Percentiles rank a stretch among this genome's conserved stretches.
phyloP scores from a whole-genome alignment of 2,797 vertebrate species.

The Fistularia commersonii region DNA sequence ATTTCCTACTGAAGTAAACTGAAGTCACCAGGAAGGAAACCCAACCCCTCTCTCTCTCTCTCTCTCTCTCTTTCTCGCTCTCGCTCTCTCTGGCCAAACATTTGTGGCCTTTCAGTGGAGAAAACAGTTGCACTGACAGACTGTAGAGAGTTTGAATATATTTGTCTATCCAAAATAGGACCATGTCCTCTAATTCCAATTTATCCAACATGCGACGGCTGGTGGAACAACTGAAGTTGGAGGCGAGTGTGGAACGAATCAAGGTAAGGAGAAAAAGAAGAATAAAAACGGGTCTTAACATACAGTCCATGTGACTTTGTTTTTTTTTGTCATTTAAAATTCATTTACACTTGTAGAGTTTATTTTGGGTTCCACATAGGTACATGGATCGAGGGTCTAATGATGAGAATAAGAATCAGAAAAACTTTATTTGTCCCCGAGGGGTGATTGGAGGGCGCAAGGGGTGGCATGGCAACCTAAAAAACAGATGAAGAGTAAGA shows the following conservation, averaged over 20 bases:
- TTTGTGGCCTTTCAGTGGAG: slow-evolving; percentile 35
- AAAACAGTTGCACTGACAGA: slow-evolving; percentile 22
- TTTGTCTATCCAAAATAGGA: slow-evolving; percentile 15
- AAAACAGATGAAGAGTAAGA: no score
- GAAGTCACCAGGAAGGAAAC: slow-evolving; percentile 51
- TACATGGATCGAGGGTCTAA: no score
- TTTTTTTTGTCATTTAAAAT: not conserved
- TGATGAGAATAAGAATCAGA: no score
- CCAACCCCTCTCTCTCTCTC: slow-evolving; percentile 14
- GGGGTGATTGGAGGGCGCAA: no score
- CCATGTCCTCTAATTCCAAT: slow-evolving; percentile 85
- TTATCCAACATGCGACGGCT: slow-evolving; percentile 81
- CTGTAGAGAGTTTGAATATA: slow-evolving; percentile 6
- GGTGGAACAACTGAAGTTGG: slow-evolving; percentile 88
- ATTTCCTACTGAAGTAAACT: slow-evolving; percentile 13
- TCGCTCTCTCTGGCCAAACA: slow-evolving; percentile 12
- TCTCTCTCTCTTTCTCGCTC: slow-evolving; percentile 15
- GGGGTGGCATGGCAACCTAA: no score
- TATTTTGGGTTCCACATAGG: no score
- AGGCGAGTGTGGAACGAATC: slow-evolving; percentile 88
- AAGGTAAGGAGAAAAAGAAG: slow-evolving; percentile 74
- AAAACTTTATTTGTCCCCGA: no score
- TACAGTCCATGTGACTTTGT: not conserved
- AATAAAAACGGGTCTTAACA: not conserved
- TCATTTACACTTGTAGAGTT: no score